phyloP scores from a whole-genome alignment of 2,888 invertebrate genomes.

The Cerastoderma edule region DNA sequence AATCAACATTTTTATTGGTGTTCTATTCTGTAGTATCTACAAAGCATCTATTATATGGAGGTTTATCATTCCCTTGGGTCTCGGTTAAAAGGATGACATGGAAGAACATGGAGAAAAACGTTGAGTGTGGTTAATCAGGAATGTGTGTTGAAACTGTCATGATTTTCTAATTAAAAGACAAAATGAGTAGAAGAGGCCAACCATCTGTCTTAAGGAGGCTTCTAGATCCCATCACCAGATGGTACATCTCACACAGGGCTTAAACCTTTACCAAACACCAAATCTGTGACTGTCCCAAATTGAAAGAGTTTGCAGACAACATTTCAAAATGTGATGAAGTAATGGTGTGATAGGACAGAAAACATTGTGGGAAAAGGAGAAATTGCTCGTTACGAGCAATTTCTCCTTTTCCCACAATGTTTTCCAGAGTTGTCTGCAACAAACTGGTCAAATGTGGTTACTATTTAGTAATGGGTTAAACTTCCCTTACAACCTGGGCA shows the following conservation, averaged over 20 bases:
- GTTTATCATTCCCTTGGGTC: not conserved
- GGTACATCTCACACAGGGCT: not conserved
- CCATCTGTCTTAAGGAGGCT: conserved; percentile 6
- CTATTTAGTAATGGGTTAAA: no score
- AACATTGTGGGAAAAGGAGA: conserved; percentile 4
- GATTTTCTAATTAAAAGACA: conserved; percentile 21
- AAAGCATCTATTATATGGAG: no score
- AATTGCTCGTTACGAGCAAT: not conserved
- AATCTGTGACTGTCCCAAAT: not conserved
- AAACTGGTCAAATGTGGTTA: no score
- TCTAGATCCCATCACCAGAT: not conserved
- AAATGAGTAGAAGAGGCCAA: conserved; percentile 11
- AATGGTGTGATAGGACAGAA: not conserved
- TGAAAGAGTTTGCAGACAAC: no score
- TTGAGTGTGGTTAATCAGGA: no score
- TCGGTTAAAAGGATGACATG: conserved; percentile 2
- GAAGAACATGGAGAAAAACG: no score
- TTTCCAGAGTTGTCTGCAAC: no score
- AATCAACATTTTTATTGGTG: no score
- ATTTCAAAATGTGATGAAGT: no score
- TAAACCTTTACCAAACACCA: not conserved
- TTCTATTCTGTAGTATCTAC: no score
- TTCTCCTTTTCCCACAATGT: no score
- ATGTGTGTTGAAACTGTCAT: conserved; percentile 21
- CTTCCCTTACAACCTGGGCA: no score